Evolutionary conservation across 1,140 invertebrate species (phyloP), one percentile per base, ranked within the genome.

Genomic region (Drosophila grimshawi): DNA sequence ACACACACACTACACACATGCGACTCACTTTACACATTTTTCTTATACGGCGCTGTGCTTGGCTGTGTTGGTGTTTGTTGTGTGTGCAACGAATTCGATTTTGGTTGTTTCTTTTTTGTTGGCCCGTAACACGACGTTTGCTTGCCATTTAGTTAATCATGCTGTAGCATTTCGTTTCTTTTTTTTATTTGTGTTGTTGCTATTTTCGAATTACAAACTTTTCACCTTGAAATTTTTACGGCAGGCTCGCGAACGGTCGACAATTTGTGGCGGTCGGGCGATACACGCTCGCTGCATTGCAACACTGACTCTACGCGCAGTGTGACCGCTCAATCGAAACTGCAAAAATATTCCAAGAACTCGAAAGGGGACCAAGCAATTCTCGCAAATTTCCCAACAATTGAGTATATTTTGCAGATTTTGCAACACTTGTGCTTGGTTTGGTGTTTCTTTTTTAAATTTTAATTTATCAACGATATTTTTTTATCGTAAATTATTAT

Each of bases 171-270:
- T 19, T 19, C 19, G 19, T 19, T 19, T 19, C 19, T 19, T 19
- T 19, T 19, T 19, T 19, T 19, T 19, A 19, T 19, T 66, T 57
- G 65, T 19, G 57, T 78, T 63, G 45, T 77, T 67, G 76, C 80
- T 69, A 83, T 83, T 79, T 78, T 82, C 80, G 19, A 82, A 82
- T 82, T 82, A 81, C 78, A 81, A 81, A 81, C 71, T 79, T 82
- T 83, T 83, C 80, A 83, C 81, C 80, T 83, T 83, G 80, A 83
- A 83, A 76, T 83, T 79, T 83, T 83, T 82, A 82, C 75, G 65
- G 74, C 74, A 69, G 71, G 64, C 71, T 73, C 70, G 19, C 70
- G 70, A 73, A 73, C 70, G 64, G 64, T 68, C 70, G 70, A 73
- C 70, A 68, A 49, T 61, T 61, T 73, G 70, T 73, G 70, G 70